phyloP scores from a whole-genome alignment of 2,113 vertebrate genomes.

The Bos indicus region DNA sequence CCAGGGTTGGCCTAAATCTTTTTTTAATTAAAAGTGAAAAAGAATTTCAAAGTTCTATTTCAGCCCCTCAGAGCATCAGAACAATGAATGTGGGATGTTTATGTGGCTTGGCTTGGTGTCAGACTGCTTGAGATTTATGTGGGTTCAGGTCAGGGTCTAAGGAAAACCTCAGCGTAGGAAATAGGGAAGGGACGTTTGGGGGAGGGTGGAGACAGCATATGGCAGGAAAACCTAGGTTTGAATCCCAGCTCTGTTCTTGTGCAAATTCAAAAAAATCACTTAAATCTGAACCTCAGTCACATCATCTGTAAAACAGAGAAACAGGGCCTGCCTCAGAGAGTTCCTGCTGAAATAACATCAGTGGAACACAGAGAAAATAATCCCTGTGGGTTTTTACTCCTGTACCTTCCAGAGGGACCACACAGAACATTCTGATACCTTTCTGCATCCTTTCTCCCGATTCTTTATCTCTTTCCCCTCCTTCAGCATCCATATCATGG shows the following conservation, averaged over 20 bases:
- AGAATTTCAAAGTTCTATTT: slow-evolving; percentile 62
- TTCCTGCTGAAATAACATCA: background rate
- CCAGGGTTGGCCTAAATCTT: slow-evolving; percentile 62
- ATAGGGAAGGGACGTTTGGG: rapidly evolving
- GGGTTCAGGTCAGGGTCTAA: background rate
- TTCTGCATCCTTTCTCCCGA: background rate
- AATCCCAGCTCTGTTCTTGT: background rate
- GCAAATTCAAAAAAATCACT: background rate
- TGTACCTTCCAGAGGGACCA: background rate
- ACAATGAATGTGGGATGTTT: slow-evolving; percentile 33
- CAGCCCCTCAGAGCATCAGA: slow-evolving; percentile 21
- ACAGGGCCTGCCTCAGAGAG: background rate
- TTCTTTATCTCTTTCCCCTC: background rate
- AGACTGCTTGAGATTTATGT: slow-evolving; percentile 40
- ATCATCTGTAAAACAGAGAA: background rate
- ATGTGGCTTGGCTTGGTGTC: slow-evolving; percentile 25
- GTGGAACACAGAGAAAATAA: background rate
- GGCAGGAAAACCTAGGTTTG: background rate
- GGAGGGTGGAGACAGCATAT: rapidly evolving
- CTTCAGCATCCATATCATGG: background rate
- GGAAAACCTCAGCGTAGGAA: background rate
- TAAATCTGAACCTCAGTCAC: background rate
- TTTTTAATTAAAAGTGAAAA: slow-evolving; percentile 72
- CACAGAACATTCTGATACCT: background rate
- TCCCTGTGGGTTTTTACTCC: background rate